Conservation (phyloP, 2,888 invertebrate genomes). For the Drosophila fungiperda region DNA sequence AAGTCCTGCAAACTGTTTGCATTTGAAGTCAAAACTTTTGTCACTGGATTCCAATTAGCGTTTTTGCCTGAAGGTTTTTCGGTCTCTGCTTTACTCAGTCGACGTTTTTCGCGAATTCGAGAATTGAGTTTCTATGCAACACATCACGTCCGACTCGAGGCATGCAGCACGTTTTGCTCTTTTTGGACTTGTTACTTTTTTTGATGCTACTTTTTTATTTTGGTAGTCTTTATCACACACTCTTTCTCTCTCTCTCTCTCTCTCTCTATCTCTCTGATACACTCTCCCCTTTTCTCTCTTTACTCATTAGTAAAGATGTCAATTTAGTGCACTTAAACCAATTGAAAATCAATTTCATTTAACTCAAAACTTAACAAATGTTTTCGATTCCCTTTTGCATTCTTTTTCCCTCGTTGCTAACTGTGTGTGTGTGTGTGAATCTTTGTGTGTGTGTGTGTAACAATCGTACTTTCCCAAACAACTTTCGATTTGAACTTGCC, state of each 20-base stretch:
- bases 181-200: background rate
- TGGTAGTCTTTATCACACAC: background rate
- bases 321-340: conserved; percentile 66
- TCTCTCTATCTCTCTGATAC: background rate
- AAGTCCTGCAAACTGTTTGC: background rate
- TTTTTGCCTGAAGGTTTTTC: background rate
- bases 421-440: background rate
- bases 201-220: background rate
- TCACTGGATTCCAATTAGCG: background rate
- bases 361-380: conserved; percentile 74
- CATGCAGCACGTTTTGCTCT: conserved; percentile 24
- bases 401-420: conserved; percentile 28
- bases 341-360: conserved; percentile 76
- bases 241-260: background rate
- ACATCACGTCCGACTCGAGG: conserved; percentile 39
- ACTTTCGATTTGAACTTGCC: conserved; percentile 41
- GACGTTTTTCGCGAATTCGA: background rate
- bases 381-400: conserved; percentile 42
- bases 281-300: background rate
- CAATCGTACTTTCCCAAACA: conserved; percentile 1
- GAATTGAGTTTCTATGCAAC: conserved; percentile 16
- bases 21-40: background rate
- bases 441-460: conserved; percentile 2
- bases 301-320: conserved; percentile 8
- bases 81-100: background rate